Evolutionary conservation across 2,113 vertebrate genomes (phyloP).

Genomic region (Pseudorasbora parva): DNA sequence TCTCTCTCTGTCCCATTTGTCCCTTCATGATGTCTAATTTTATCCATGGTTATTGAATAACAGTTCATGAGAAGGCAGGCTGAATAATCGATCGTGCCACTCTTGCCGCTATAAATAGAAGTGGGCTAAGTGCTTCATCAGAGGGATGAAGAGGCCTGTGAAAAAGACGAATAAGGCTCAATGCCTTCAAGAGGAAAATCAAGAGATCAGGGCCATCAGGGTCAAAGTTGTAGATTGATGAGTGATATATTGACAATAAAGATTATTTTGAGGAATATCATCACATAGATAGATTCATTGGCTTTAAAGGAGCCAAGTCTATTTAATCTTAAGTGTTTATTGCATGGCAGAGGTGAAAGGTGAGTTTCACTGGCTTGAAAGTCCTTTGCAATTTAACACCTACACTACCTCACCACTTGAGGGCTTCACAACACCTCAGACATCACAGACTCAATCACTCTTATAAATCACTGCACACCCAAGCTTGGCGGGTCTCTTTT

Average conservation of each 20-base stretch:
- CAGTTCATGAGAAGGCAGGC: slow-evolving; percentile 38
- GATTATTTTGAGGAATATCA: background rate
- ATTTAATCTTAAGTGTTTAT: slow-evolving; percentile 15
- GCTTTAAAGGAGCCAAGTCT: background rate
- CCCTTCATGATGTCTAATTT: slow-evolving; percentile 46
- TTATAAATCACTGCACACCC: background rate
- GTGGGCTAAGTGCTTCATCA: slow-evolving; percentile 40
- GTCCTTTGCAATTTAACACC: slow-evolving; percentile 19
- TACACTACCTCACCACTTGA: slow-evolving; percentile 37
- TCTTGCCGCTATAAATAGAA: slow-evolving; percentile 46
- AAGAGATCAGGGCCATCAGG: background rate
- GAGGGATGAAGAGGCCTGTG: slow-evolving; percentile 21
- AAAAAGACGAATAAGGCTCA: slow-evolving; percentile 17
- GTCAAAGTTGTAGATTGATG: background rate
- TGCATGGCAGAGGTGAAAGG: background rate
- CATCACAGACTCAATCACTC: background rate
- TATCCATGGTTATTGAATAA: slow-evolving; percentile 54
- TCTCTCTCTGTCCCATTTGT: slow-evolving; percentile 11
- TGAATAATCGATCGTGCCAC: slow-evolving; percentile 52
- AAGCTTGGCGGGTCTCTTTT: background rate
- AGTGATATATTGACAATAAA: background rate
- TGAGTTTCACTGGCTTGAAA: background rate
- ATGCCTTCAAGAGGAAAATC: background rate
- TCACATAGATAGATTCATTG: background rate
- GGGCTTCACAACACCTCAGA: slow-evolving; percentile 52